Percentiles rank a stretch among this genome's conserved stretches.
Conservation (phyloP, 2,797 vertebrate species). For the Gadopsis bispinosus region DNA sequence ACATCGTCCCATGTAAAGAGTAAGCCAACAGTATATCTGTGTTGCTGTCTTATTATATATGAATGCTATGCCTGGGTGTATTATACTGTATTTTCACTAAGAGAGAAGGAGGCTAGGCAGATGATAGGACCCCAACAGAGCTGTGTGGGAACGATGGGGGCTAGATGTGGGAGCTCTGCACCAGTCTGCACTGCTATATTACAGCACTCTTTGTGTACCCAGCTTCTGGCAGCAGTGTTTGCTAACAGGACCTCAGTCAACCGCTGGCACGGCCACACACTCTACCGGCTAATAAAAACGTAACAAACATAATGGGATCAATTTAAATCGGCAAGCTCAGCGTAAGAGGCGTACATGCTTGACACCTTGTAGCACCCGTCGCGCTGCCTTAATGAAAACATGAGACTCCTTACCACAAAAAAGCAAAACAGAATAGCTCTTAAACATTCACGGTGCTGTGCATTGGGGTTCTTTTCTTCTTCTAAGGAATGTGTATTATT, state of each 20-base stretch:
- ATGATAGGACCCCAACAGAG: slow-evolving; percentile 55
- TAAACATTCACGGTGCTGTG: slow-evolving; percentile 9
- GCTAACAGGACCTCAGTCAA: slow-evolving; percentile 67
- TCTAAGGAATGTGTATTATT: neutral
- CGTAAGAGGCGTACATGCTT: slow-evolving; percentile 58
- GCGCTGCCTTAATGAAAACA: slow-evolving; percentile 43
- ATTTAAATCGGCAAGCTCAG: slow-evolving; percentile 74
- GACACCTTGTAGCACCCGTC: slow-evolving; percentile 61
- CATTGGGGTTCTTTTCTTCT: neutral
- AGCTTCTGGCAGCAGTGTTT: slow-evolving; percentile 60
- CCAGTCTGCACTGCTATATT: slow-evolving; percentile 35
- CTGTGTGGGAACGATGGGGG: slow-evolving; percentile 28
- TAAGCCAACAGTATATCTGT: neutral
- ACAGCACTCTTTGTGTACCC: slow-evolving; percentile 32
- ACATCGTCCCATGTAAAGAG: neutral
- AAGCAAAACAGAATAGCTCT: slow-evolving; percentile 16
- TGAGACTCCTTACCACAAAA: slow-evolving; percentile 38
- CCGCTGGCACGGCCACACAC: slow-evolving; percentile 63
- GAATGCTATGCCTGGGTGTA: slow-evolving; percentile 35
- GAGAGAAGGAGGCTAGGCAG: slow-evolving; percentile 29
- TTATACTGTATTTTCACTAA: slow-evolving; percentile 34
- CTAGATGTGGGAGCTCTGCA: slow-evolving; percentile 39
- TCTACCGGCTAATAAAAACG: slow-evolving; percentile 77
- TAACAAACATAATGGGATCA: slow-evolving; percentile 68
- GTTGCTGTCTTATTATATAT: slow-evolving; percentile 30